These are phyloP conservation scores for Oligia fasciuncula DNA, from an alignment of 2,888 invertebrate genomes.

Conservation along the genomic window DNA sequence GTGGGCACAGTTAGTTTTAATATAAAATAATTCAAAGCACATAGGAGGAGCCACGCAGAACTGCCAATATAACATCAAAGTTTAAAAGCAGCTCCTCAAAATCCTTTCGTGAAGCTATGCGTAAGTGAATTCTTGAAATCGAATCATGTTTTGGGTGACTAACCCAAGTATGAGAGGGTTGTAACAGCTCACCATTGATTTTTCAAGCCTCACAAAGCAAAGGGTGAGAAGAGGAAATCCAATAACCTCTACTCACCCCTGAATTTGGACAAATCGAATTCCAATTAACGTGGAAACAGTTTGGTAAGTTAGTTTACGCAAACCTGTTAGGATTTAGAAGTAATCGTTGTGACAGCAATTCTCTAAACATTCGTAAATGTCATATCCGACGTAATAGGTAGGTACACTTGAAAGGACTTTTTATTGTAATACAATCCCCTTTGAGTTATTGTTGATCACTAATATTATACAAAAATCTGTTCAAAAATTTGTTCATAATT, in stretches of 20 bases:
- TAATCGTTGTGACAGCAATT: neutral
- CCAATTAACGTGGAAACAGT: conserved; percentile 74
- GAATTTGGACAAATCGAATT: conserved; percentile 80
- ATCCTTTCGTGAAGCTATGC: conserved; percentile 52
- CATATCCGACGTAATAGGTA: neutral
- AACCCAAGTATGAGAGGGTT: conserved; percentile 63
- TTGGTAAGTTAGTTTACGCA: conserved; percentile 51
- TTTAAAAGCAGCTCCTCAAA: conserved; percentile 40
- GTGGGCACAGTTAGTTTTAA: too few species aligned
- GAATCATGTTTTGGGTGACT: conserved; percentile 63
- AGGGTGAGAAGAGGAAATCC: conserved; percentile 81
- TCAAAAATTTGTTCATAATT: neutral
- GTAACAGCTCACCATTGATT: conserved; percentile 76
- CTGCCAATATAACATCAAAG: conserved; percentile 41
- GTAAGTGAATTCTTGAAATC: conserved; percentile 58
- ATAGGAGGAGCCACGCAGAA: neutral
- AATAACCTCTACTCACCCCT: conserved; percentile 79
- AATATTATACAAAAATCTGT: neutral
- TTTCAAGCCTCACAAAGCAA: conserved; percentile 80
- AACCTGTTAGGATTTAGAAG: neutral
- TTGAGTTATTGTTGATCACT: neutral
- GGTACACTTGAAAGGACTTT: neutral
- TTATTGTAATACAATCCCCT: neutral
- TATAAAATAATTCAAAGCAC: neutral
- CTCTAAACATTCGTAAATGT: neutral